phyloP scores from a whole-genome alignment of 2,797 vertebrate species.

The Oreonectes daqikongensis region DNA sequence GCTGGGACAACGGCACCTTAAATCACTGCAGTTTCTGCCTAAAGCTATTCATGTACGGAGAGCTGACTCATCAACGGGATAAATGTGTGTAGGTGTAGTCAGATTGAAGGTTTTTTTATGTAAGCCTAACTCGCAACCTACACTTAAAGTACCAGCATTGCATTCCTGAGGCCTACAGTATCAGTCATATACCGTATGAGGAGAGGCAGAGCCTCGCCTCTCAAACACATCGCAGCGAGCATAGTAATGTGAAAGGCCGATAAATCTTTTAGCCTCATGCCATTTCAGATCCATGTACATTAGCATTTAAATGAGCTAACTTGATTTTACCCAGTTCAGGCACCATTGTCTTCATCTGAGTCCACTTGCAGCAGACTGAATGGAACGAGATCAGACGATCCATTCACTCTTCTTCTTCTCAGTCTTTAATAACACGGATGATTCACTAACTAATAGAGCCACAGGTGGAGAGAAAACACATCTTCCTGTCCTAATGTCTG shows the following conservation, averaged over 20 bases:
- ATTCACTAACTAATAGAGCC: slow-evolving; percentile 42
- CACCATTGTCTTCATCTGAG: slow-evolving; percentile 56
- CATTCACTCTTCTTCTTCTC: slow-evolving; percentile 36
- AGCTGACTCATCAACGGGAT: slow-evolving; percentile 21
- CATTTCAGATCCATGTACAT: slow-evolving; percentile 60
- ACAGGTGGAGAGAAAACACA: slow-evolving; percentile 40
- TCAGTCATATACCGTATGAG: not conserved
- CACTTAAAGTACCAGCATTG: not conserved
- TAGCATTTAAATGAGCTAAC: slow-evolving; percentile 73
- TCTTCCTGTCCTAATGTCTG: slow-evolving; percentile 31
- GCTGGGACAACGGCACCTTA: slow-evolving; percentile 44
- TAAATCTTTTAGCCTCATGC: slow-evolving; percentile 41
- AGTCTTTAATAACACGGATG: slow-evolving; percentile 27
- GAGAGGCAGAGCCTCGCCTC: not conserved
- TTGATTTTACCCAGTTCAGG: slow-evolving; percentile 65
- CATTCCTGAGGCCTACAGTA: slow-evolving; percentile 1
- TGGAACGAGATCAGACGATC: slow-evolving; percentile 44
- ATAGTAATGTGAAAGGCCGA: slow-evolving; percentile 13
- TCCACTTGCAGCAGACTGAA: slow-evolving; percentile 46
- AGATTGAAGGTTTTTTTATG: slow-evolving; percentile 32
- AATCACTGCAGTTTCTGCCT: slow-evolving; percentile 47
- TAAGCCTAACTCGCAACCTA: slow-evolving; percentile 18
- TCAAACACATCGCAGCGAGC: slow-evolving; percentile 11
- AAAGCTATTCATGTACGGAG: slow-evolving; percentile 44
- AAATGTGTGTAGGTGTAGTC: slow-evolving; percentile 11